These are phyloP conservation scores for Anoplopoma fimbria DNA, from an alignment of 2,113 vertebrate genomes.

Conservation along the genomic window DNA sequence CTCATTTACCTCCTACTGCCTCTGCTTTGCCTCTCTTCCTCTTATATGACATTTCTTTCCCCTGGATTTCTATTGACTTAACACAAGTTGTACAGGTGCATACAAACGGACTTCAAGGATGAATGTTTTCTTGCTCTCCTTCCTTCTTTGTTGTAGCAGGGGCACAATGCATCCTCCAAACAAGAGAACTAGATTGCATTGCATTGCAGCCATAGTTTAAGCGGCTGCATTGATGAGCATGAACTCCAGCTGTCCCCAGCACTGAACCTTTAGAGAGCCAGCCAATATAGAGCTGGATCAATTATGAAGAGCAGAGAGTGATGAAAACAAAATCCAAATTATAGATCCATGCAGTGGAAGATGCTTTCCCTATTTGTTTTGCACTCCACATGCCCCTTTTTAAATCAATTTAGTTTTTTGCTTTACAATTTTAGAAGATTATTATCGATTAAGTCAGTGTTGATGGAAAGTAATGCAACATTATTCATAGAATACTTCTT, in stretches of 20 bases:
- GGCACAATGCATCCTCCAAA: not conserved
- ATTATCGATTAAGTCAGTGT: conserved; percentile 33
- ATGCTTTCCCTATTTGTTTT: conserved; percentile 14
- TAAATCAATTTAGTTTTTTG: conserved; percentile 51
- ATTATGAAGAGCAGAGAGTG: conserved; percentile 33
- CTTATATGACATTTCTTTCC: not conserved
- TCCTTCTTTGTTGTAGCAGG: not conserved
- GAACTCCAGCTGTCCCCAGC: conserved; percentile 35
- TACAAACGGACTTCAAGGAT: not conserved
- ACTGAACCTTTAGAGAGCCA: conserved; percentile 3
- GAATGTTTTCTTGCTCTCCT: not conserved
- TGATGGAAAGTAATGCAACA: conserved; percentile 26
- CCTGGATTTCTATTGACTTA: not conserved
- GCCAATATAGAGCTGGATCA: conserved; percentile 30
- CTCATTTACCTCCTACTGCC: not conserved
- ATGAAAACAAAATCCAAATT: conserved; percentile 39
- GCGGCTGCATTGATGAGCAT: conserved; percentile 27
- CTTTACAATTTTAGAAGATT: conserved; percentile 31
- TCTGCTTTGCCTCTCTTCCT: not conserved
- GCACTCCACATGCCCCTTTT: conserved; percentile 12
- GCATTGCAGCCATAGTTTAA: conserved; percentile 12
- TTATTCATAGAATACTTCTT: conserved; percentile 16
- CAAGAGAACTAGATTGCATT: conserved; percentile 13
- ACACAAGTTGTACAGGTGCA: conserved; percentile 4
- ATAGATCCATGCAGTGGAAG: conserved; percentile 44